Evolutionary conservation across 1,140 invertebrate species (phyloP).

Genomic region (Magallana gigas): DNA sequence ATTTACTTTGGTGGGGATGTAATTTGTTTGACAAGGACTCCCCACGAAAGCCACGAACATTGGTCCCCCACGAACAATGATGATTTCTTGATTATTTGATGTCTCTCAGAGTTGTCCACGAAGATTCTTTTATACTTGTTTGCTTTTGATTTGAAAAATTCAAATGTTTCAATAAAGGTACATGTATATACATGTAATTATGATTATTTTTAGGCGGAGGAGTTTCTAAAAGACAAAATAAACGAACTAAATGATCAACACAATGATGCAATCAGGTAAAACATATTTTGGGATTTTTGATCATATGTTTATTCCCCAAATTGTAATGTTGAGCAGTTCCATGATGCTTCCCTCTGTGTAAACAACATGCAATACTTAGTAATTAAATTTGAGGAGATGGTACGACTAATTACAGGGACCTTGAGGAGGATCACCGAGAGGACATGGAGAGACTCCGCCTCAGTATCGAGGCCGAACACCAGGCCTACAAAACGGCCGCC

Average conservation of each 20-base stretch:
- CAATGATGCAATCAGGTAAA: slow-evolving; percentile 67
- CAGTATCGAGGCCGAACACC: slow-evolving; percentile 63
- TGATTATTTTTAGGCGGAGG: slow-evolving; percentile 67
- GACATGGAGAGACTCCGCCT: slow-evolving; percentile 64
- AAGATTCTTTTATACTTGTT: too few relatives aligned
- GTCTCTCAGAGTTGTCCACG: too few relatives aligned
- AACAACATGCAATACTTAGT: too few relatives aligned
- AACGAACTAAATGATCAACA: slow-evolving; percentile 69
- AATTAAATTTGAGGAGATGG: too few relatives aligned
- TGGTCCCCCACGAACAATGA: too few relatives aligned
- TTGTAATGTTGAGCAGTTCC: background rate
- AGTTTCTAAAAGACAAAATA: slow-evolving; percentile 71
- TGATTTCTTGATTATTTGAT: too few relatives aligned
- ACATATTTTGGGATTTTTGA: background rate
- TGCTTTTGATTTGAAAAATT: too few relatives aligned
- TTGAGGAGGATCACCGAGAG: slow-evolving; percentile 67
- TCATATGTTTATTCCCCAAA: background rate
- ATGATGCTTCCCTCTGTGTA: too few relatives aligned
- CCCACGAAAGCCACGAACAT: background rate
- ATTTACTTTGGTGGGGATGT: too few relatives aligned
- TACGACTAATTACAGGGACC: slow-evolving; percentile 55
- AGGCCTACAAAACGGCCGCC: slow-evolving; percentile 63
- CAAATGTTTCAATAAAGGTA: background rate
- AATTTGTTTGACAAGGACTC: background rate
- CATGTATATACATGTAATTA: background rate